phyloP scores from a whole-genome alignment of 2,888 invertebrate species.

The Megastigmus dorsalis region DNA sequence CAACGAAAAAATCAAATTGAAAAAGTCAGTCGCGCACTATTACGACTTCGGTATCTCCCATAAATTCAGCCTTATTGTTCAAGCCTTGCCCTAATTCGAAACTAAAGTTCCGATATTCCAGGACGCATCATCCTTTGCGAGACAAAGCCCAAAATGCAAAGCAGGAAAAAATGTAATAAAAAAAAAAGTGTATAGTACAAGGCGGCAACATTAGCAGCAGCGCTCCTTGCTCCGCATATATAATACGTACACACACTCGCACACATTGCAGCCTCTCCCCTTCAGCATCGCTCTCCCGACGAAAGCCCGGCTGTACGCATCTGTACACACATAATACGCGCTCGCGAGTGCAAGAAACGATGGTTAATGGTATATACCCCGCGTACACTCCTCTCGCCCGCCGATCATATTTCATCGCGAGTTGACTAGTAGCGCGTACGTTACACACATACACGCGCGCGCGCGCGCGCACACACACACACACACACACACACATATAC shows the following conservation, averaged over 20 bases:
- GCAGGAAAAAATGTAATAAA: conserved; percentile 16
- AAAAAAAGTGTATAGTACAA: conserved; percentile 15
- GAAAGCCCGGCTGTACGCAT: not conserved
- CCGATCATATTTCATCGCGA: conserved; percentile 39
- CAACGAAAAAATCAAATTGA: no score
- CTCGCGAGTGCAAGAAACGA: conserved; percentile 1
- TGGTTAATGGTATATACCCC: conserved; percentile 31
- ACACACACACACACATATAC: not conserved
- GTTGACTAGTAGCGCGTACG: no score
- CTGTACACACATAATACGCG: conserved; percentile 3
- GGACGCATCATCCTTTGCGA: no score
- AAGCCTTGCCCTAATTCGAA: no score
- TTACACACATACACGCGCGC: not conserved
- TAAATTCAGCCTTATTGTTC: not conserved
- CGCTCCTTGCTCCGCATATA: not conserved
- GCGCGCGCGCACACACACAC: not conserved
- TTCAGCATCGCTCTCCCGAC: not conserved
- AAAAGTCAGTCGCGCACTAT: no score
- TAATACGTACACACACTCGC: no score
- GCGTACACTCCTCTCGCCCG: not conserved
- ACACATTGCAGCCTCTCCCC: not conserved
- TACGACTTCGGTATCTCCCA: not conserved
- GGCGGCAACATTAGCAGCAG: conserved; percentile 31
- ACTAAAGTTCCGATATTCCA: no score
- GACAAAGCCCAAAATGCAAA: conserved; percentile 32